A percentile compares a stretch with the other conserved stretches of the same genome.
Evolutionary conservation across 2,113 vertebrate species (phyloP).

Genomic region (Rafetus swinhoei): DNA sequence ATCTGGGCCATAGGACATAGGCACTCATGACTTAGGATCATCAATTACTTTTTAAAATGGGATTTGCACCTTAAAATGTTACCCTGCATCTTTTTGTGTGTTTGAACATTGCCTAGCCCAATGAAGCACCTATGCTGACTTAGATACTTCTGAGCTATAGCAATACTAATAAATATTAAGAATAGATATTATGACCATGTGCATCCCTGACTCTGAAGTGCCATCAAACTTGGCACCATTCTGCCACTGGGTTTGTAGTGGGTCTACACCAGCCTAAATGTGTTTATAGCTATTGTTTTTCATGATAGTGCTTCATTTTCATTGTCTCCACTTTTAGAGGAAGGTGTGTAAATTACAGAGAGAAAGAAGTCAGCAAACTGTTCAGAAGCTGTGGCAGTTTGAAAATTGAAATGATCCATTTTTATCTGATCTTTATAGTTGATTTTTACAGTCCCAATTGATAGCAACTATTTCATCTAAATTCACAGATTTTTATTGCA

Average conservation of each 20-base stretch:
- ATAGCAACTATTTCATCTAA: background rate
- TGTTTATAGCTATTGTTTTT: background rate
- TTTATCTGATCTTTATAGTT: background rate
- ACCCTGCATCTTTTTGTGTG: background rate
- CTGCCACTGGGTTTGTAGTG: background rate
- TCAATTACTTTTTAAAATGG: background rate
- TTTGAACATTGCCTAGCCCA: background rate
- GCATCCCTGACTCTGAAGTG: background rate
- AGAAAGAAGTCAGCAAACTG: background rate
- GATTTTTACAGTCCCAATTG: constrained; percentile 5
- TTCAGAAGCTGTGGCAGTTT: background rate
- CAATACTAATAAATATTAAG: background rate
- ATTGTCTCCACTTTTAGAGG: background rate
- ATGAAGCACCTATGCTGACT: background rate
- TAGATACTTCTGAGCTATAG: background rate
- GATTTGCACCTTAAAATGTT: background rate
- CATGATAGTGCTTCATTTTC: background rate
- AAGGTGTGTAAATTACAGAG: background rate
- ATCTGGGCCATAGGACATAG: background rate
- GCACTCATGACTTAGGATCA: too few relatives aligned
- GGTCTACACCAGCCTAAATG: background rate
- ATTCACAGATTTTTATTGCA: background rate
- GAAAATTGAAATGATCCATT: background rate
- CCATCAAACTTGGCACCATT: background rate
- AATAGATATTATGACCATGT: background rate